A percentile compares a stretch with the other conserved stretches of the same genome.
Evolutionary conservation across 2,113 vertebrate genomes (phyloP).

Genomic region (Zosterops lateralis): DNA sequence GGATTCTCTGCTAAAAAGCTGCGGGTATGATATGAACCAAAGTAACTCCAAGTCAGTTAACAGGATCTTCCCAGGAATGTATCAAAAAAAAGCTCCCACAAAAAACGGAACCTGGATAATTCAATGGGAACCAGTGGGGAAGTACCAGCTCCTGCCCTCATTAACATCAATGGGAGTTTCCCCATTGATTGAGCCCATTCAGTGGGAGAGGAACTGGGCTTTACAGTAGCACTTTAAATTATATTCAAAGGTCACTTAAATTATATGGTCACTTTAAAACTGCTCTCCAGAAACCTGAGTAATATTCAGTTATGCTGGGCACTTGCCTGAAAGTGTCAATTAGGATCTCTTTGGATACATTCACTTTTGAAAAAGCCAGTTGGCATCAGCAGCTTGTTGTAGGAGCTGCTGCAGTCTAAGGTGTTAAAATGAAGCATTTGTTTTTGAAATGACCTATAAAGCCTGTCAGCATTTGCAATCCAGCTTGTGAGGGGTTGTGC

Average conservation of each 20-base stretch:
- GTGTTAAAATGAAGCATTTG: slow-evolving; percentile 65
- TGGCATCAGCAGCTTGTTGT: slow-evolving; percentile 27
- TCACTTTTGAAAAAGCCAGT: slow-evolving; percentile 36
- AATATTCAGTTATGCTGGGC: slow-evolving; percentile 45
- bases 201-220: background rate
- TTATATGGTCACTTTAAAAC: slow-evolving; percentile 49
- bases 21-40: background rate
- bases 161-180: slow-evolving; percentile 37
- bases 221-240: slow-evolving; percentile 32
- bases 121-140: background rate
- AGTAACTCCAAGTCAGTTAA: slow-evolving; percentile 11
- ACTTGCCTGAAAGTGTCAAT: slow-evolving; percentile 59
- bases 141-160: background rate
- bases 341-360: slow-evolving; percentile 47
- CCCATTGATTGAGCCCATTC: slow-evolving; percentile 25
- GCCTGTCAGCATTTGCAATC: slow-evolving; percentile 56
- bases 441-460: slow-evolving; percentile 68
- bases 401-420: slow-evolving; percentile 36
- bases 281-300: background rate
- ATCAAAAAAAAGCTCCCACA: background rate
- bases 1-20: background rate
- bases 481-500: background rate
- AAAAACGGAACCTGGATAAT: slow-evolving; percentile 9
- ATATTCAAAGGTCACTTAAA: slow-evolving; percentile 49
- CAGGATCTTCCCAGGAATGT: slow-evolving; percentile 28